Base-by-base conservation (phyloP, 2,888 invertebrate genomes). In the Gasteruption jaculator region DNA sequence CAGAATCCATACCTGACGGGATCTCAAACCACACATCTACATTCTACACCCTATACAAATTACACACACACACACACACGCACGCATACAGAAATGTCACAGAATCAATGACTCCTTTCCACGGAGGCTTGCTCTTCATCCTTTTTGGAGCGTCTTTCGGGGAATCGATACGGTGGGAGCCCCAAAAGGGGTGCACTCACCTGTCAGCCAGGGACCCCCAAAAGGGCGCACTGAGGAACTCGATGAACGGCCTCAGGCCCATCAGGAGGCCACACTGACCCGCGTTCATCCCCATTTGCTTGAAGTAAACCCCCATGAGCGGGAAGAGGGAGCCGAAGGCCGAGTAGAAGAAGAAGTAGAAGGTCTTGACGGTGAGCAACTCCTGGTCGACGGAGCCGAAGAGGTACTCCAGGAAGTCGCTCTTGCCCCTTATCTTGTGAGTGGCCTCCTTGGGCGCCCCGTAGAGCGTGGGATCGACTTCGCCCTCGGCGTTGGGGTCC, bases 291-390 rank as follows among this genome's bases (percentile, higher is more conserved):
- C 95, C 95, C 85, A 97, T 87, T 76, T 97, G 97, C 75, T 99
- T 99, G 78, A 99, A 99, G 75, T 97, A 99, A 31, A 99, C 92
- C 24, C 95, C 97, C 86, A 99, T 91, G 47, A 99, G 76, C 0
- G 99, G 99, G 69, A 97, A 99, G 11, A 99, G 79, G 1, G 94
- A 94, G 5, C 99, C 99, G 70, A 99, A 99, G 1, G 97, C 96
- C 27, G 96, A 93, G 73, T 96, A 99, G 76, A 97, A 99, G 79
- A 96, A 96, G 75, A 99, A 96, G 72, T 99, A 99, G 74, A 99
- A 99, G 15, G 91, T 86, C 74, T 99, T 97, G 56, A 94, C 93
- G 39, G 94, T 86, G 54, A 97, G 79, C 38, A 99, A 76, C 71
- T 95, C 93, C 57, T 88, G 89, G 71, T 94, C 91, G 26, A 92